A percentile compares a stretch with the other conserved stretches of the same genome.
These are phyloP conservation scores for Lethenteron reissneri DNA, from an alignment of 2,113 vertebrate species.

Conservation along the genomic window DNA sequence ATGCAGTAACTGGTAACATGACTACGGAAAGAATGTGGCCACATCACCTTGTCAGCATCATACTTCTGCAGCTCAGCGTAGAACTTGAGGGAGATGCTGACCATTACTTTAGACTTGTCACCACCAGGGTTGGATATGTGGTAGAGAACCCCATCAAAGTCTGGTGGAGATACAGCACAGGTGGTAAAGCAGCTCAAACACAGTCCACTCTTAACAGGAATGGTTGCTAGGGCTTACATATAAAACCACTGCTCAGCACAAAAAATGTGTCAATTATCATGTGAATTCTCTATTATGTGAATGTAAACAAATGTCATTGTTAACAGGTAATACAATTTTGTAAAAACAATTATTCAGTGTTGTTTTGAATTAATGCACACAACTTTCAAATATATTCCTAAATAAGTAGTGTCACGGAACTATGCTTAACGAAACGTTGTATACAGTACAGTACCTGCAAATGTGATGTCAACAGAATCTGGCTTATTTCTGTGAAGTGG, in stretches of 20 bases:
- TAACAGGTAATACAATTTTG: not conserved
- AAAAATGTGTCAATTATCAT: not conserved
- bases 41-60: slow-evolving; percentile 66
- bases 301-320: not conserved
- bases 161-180: slow-evolving; percentile 19
- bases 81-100: slow-evolving; percentile 98
- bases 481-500: slow-evolving; percentile 60
- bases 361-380: no score
- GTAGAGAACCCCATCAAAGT: slow-evolving; percentile 96
- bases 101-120: slow-evolving; percentile 95
- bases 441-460: slow-evolving; percentile 52
- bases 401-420: not conserved
- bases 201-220: not conserved
- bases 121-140: slow-evolving; percentile 97
- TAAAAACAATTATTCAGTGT: not conserved
- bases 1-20: no score
- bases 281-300: not conserved
- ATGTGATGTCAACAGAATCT: slow-evolving; percentile 90
- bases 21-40: no score
- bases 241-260: not conserved
- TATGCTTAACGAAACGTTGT: not conserved
- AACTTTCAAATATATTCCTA: not conserved
- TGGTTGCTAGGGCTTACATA: no score
- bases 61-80: slow-evolving; percentile 97
- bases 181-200: not conserved